Evolutionary conservation across 2,797 vertebrate genomes (phyloP).

Genomic region (Knipowitschia caucasica): DNA sequence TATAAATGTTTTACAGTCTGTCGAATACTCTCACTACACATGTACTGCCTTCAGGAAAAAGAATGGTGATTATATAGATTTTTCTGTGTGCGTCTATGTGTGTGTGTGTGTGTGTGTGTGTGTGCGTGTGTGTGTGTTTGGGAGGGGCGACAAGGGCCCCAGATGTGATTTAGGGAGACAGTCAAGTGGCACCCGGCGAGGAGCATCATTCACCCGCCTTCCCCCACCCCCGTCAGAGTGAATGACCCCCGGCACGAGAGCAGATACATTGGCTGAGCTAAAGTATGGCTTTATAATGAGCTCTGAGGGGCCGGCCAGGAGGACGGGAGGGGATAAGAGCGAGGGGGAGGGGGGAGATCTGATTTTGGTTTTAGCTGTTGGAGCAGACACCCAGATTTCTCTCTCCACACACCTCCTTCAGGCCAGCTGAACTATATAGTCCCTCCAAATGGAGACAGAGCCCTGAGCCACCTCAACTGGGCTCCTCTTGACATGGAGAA

Average conservation of each 20-base stretch:
- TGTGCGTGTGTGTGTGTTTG: no score
- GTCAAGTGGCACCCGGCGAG: conserved; percentile 10
- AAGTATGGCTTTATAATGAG: conserved; percentile 62
- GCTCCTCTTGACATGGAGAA: no score
- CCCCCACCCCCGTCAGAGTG: conserved; percentile 22
- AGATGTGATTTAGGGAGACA: conserved; percentile 57
- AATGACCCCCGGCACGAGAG: conserved; percentile 52
- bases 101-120: no score
- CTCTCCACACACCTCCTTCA: no score
- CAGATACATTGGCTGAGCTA: conserved; percentile 49
- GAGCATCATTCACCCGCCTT: conserved; percentile 55
- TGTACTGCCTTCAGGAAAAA: neutral
- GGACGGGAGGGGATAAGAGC: neutral
- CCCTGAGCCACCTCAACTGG: no score
- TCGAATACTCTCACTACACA: no score
- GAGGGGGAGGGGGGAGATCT: neutral
- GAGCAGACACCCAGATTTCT: no score
- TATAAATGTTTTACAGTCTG: no score
- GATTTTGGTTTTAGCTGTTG: no score
- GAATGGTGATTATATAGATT: neutral
- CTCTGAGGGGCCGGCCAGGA: conserved; percentile 7
- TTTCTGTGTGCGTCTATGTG: no score
- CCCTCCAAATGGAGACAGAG: no score
- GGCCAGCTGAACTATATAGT: no score
- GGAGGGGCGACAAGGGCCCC: conserved; percentile 23